Evolutionary conservation across 2,888 invertebrate genomes (phyloP).

Genomic region (Timandra comae): DNA sequence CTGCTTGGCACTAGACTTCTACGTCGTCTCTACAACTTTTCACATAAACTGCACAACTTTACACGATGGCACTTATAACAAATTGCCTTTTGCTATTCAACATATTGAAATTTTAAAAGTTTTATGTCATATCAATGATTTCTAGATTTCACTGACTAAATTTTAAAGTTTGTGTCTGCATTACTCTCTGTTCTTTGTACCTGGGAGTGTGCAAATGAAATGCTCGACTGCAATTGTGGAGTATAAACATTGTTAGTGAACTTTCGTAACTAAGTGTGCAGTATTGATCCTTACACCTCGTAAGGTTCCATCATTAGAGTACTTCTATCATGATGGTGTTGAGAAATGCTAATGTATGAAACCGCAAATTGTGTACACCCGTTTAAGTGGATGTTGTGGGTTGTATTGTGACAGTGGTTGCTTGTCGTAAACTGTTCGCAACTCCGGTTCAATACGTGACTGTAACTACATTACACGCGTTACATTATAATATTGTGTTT

Average conservation of each 20-base stretch:
- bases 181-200: constrained; percentile 3
- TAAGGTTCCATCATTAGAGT: constrained; percentile 31
- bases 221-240: background rate
- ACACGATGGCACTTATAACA: constrained; percentile 52
- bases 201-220: background rate
- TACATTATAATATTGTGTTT: too few species aligned
- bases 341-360: constrained; percentile 47
- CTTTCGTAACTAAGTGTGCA: constrained; percentile 23
- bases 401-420: constrained; percentile 17
- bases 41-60: constrained; percentile 68
- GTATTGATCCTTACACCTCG: constrained; percentile 18
- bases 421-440: constrained; percentile 6
- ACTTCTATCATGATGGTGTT: constrained; percentile 31
- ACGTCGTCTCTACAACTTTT: constrained; percentile 61
- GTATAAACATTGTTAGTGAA: constrained; percentile 16
- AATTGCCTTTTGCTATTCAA: constrained; percentile 55
- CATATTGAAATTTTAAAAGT: constrained; percentile 49
- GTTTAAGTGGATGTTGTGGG: constrained; percentile 30
- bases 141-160: constrained; percentile 4
- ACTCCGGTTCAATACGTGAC: background rate
- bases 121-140: constrained; percentile 8
- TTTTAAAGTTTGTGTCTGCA: constrained; percentile 1
- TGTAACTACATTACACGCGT: too few species aligned
- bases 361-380: constrained; percentile 41
- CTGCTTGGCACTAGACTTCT: constrained; percentile 42